phyloP scores from a whole-genome alignment of 2,888 invertebrate genomes.

The Belgica antarctica region DNA sequence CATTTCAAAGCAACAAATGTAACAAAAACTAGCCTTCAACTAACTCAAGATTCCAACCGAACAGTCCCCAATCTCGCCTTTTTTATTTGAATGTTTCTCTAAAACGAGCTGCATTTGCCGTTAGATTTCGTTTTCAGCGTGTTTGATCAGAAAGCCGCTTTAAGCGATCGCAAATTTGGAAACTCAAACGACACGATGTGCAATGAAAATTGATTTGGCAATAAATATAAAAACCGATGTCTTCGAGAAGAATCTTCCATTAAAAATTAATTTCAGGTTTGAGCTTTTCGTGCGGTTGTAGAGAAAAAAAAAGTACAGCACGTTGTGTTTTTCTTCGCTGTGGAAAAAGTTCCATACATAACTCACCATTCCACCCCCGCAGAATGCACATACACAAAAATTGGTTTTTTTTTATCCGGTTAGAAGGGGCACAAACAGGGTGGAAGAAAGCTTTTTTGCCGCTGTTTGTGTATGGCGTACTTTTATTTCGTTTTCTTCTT shows the following conservation, averaged over 20 bases:
- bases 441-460: constrained; percentile 1
- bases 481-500: constrained; percentile 23
- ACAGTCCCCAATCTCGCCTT: too few species aligned
- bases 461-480: neutral
- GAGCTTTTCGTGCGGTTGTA: neutral
- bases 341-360: neutral
- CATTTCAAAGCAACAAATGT: too few species aligned
- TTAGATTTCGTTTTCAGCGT: neutral
- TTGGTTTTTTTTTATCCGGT: constrained; percentile 22
- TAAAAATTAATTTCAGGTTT: constrained; percentile 14
- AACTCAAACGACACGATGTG: too few species aligned
- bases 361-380: neutral
- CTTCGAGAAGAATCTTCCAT: neutral
- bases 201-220: too few species aligned
- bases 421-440: constrained; percentile 8
- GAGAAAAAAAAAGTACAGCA: constrained; percentile 33
- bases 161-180: too few species aligned
- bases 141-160: too few species aligned
- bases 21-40: too few species aligned
- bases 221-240: neutral
- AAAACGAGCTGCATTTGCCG: too few species aligned
- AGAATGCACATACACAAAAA: constrained; percentile 38
- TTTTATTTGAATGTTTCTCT: too few species aligned
- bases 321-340: constrained; percentile 24
- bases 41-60: too few species aligned